Evolutionary conservation across 2,113 vertebrate genomes (phyloP), one percentile per base, ranked within the genome.

Genomic region (Solea solea): DNA sequence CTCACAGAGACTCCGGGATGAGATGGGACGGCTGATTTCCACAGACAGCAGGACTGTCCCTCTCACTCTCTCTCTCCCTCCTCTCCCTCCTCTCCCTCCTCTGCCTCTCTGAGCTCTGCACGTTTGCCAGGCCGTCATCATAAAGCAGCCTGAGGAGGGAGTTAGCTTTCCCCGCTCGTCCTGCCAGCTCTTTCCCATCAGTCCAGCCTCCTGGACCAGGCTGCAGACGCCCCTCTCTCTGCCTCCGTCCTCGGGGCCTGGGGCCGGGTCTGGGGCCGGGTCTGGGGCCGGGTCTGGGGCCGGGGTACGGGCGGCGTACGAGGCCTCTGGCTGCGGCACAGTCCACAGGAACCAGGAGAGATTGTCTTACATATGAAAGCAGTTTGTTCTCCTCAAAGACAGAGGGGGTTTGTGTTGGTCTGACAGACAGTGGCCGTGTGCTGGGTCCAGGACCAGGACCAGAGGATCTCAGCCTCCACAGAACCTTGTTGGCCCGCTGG

Each of bases 171-270:
- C 83, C 74, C 27, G 66, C 55, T 87, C 77, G 21, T 48, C 42
- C 57, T 80, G 87, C 89, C 89, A 90, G 85, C 78, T 83, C 82
- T 83, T 91, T 91, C 90, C 89, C 90, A 87, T 92, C 89, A 90
- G 86, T 90, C 87, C 90, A 87, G 84, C 89, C 89, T 81, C 76
- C 86, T 90, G 71, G 74, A 92, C 86, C 81, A 83, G 81, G 60
- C 74, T 49, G 55, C 68, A 82, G 83, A 83, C 81, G 64, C 82
- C 82, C 81, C 82, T 78, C 70, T 82, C 5, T 34, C 71, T 61
- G 55, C 63, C 69, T 64, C 52, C 9, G 11, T 14, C 14, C 45
- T 12, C 45, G 21, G 45, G 69, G 61, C 55, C 46, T 40, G 76
- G 60, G 77, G 51, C 72, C 59, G 75, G 63, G 74, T 62, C 71